Conservation (phyloP, 2,888 invertebrate genomes). For the Alcis repandata region DNA sequence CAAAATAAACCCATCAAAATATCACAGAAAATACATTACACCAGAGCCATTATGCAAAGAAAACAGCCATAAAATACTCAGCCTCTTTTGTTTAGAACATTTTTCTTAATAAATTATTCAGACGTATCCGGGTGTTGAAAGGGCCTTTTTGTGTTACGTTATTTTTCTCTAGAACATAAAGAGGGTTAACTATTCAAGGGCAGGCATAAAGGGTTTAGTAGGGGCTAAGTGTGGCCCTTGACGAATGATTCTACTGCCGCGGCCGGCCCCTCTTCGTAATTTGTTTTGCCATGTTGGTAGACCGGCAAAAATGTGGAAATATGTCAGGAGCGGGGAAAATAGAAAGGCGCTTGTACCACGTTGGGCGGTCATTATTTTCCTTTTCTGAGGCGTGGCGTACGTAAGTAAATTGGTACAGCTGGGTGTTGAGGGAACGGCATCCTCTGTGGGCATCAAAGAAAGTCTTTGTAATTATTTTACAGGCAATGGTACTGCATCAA, state of each 20-base stretch:
- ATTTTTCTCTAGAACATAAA: slow-evolving; percentile 65
- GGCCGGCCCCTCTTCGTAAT: slow-evolving; percentile 41
- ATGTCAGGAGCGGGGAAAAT: slow-evolving; percentile 19
- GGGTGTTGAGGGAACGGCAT: background rate
- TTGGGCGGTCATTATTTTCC: slow-evolving; percentile 17
- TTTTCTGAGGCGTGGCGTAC: slow-evolving; percentile 17
- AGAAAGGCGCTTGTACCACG: slow-evolving; percentile 7
- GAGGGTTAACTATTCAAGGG: slow-evolving; percentile 60
- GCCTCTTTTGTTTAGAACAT: slow-evolving; percentile 61
- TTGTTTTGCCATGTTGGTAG: slow-evolving; percentile 43
- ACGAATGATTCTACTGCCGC: slow-evolving; percentile 52
- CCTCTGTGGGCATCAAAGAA: background rate
- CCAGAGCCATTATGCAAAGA: slow-evolving; percentile 42
- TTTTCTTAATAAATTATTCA: slow-evolving; percentile 72
- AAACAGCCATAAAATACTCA: slow-evolving; percentile 58
- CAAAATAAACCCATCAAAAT: slow-evolving; percentile 40
- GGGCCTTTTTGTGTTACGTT: slow-evolving; percentile 64
- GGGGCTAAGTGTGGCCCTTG: slow-evolving; percentile 58
- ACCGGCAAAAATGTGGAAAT: slow-evolving; percentile 31
- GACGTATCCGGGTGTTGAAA: slow-evolving; percentile 66
- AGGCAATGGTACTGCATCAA: background rate
- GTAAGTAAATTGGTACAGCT: slow-evolving; percentile 1
- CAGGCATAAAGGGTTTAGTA: slow-evolving; percentile 60
- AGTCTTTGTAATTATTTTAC: background rate
- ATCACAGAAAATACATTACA: slow-evolving; percentile 36